Base-by-base conservation (phyloP, 2,888 invertebrate genomes). In the Chaetogeoica ovagalla region DNA sequence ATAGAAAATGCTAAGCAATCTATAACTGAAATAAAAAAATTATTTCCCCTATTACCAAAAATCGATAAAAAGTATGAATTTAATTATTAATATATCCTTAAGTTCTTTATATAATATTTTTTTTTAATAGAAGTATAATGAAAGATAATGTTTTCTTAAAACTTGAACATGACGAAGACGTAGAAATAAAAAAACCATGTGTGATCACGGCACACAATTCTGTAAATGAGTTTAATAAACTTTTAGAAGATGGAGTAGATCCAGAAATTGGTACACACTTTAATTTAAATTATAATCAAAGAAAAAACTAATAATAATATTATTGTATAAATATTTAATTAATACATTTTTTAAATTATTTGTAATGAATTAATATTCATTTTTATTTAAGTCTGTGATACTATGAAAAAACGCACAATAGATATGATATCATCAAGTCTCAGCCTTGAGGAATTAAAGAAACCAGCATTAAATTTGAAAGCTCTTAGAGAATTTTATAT, bases 151-250 rank as follows among this genome's bases (percentile, higher is more conserved):
- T 52, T 43, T 13, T 21, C 39, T 55, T 21, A 65, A 9, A 57
- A 23, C 19, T 23, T 57, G n/a, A 48, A 59, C 13, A 8, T n/a
- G 55, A 59, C 1, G 66, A 75, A 59, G 57, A 66, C 57, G 11
- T 39, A 52, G 23, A 63, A 13, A 39, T 23, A 43, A 39, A 55
- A 39, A 71, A 63, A 63, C 62, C 39, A 17, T 79, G 63, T 79
- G 23, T 79, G 2, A 79, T 71, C 23, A 39, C 79, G 39, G 55
- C 37, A 23, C 60, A 30, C 13, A 70, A 17, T 39, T 60, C 70
- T 23, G 23, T 79, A 23, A 55, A 71, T 17, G 79, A 79, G 63
- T 79, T 79, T 55, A 79, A 79, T 68, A 79, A 63, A 23, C 63
- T 57, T 55, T 79, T 79, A 62, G 63, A 79, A 70, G 43, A 71